Evolutionary conservation across 1,140 invertebrate genomes (phyloP).

Genomic region (Monochamus saltuarius): DNA sequence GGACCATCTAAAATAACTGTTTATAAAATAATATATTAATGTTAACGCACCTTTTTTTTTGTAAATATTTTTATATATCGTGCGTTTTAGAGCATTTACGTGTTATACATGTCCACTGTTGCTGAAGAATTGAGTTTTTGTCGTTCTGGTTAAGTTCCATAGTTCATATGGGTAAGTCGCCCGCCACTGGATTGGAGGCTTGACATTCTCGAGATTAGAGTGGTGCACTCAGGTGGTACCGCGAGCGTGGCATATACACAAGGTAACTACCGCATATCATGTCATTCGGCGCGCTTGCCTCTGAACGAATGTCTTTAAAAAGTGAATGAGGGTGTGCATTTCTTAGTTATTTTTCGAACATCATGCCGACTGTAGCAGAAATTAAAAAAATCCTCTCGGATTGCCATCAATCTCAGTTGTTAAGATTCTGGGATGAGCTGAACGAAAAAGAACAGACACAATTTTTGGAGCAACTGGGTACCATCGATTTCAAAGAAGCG

Average conservation of each 20-base stretch:
- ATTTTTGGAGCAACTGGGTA: slow-evolving; percentile 62
- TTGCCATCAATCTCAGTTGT: slow-evolving; percentile 77
- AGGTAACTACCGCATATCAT: slow-evolving; percentile 14
- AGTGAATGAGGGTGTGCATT: slow-evolving; percentile 6
- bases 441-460: slow-evolving; percentile 62
- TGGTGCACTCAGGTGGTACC: slow-evolving; percentile 5
- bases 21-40: too few relatives aligned
- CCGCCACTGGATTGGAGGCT: slow-evolving; percentile 1
- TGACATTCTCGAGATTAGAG: slow-evolving; percentile 21
- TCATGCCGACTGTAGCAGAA: slow-evolving; percentile 24
- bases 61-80: too few relatives aligned
- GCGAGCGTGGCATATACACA: slow-evolving; percentile 15
- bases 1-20: too few relatives aligned
- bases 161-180: too few relatives aligned
- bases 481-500: slow-evolving; percentile 68
- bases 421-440: slow-evolving; percentile 81
- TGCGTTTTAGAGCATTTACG: too few relatives aligned
- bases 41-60: too few relatives aligned
- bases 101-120: too few relatives aligned
- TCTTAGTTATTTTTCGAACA: slow-evolving; percentile 13
- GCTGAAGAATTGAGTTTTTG: too few relatives aligned
- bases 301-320: slow-evolving; percentile 15
- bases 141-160: too few relatives aligned
- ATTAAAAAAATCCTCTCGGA: slow-evolving; percentile 37
- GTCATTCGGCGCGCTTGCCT: slow-evolving; percentile 16